Evolutionary conservation across 2,113 vertebrate genomes (phyloP).

Genomic region (Henicopernis longicauda): DNA sequence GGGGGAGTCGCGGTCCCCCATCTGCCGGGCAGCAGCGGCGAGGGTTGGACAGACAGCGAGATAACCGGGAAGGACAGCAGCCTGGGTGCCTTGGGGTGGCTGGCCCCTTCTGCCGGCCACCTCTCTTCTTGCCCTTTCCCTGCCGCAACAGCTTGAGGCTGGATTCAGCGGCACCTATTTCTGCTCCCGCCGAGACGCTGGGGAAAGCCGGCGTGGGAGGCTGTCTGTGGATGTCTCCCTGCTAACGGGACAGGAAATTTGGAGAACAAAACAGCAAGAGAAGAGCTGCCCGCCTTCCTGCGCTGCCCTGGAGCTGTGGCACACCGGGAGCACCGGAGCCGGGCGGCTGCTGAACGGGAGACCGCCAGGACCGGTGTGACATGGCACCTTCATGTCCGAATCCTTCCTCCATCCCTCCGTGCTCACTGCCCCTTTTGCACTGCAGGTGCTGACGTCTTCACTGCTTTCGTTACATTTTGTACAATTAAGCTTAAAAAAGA

Average conservation of each 20-base stretch:
- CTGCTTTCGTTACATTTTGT: neutral
- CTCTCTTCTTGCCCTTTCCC: neutral
- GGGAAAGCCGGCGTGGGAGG: neutral
- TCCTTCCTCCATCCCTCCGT: rapidly evolving
- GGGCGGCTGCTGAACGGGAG: neutral
- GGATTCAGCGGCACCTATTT: neutral
- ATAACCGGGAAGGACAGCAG: neutral
- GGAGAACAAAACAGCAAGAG: neutral
- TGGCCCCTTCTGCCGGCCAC: neutral
- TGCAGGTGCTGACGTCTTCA: rapidly evolving
- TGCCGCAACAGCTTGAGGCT: too few species aligned
- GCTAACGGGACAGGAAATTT: rapidly evolving
- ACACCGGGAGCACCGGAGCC: neutral
- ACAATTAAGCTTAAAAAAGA: neutral
- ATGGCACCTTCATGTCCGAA: neutral
- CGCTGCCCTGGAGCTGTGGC: rapidly evolving
- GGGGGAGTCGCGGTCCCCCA: rapidly evolving
- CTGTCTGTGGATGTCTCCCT: too few species aligned
- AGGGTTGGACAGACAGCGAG: neutral
- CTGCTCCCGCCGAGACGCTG: neutral
- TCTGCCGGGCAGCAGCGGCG: neutral
- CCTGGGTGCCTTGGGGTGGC: too few species aligned
- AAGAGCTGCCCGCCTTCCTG: neutral
- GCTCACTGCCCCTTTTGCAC: neutral
- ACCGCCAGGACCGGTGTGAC: neutral